Conservation (phyloP, 2,797 vertebrate genomes). For the Pagetopsis macropterus region DNA sequence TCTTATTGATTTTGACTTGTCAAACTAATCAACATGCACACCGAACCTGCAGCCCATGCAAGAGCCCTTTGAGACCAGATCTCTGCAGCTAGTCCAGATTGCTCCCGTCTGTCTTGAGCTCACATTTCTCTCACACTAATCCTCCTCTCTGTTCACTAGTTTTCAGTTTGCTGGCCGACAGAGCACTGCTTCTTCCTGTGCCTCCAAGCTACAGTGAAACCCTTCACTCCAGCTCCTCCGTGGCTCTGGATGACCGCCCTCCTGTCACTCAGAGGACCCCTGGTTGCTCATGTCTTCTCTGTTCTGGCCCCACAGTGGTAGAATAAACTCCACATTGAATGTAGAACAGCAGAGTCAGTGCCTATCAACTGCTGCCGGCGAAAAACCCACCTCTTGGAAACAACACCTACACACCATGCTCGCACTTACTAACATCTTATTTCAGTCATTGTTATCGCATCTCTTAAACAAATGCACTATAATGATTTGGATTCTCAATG, state of each 20-base stretch:
- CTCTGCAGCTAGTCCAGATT: not conserved
- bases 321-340: constrained; percentile 41
- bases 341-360: constrained; percentile 24
- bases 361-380: constrained; percentile 33
- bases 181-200: not conserved
- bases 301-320: constrained; percentile 24
- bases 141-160: not conserved
- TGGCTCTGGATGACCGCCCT: constrained; percentile 5
- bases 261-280: constrained; percentile 16
- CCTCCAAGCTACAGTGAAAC: constrained; percentile 5
- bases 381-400: constrained; percentile 19
- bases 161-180: constrained; percentile 1
- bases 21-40: not conserved
- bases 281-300: constrained; percentile 28
- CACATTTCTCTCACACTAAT: not conserved
- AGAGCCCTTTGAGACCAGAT: not conserved
- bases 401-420: constrained; percentile 36
- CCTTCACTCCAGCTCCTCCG: constrained; percentile 6
- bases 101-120: not conserved
- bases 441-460: constrained; percentile 7
- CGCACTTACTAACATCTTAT: constrained; percentile 9
- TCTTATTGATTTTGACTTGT: not conserved
- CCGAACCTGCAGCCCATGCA: not conserved
- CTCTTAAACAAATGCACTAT: not conserved
- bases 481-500: not conserved